phyloP scores from a whole-genome alignment of 2,888 invertebrate genomes.

The Drosophila histrio region DNA sequence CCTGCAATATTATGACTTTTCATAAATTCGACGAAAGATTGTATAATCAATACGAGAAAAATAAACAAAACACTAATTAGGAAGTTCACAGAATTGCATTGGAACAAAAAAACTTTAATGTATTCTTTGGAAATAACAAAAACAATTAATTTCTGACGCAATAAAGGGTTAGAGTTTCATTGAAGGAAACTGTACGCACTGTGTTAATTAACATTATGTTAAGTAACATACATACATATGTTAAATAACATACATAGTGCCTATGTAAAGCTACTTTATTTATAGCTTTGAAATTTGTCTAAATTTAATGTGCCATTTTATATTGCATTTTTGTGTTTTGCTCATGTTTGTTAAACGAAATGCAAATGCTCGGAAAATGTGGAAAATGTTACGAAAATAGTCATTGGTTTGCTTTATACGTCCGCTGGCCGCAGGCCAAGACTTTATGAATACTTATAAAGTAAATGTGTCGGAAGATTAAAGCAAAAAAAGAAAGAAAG shows the following conservation, averaged over 20 bases:
- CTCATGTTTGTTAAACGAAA: constrained; percentile 16
- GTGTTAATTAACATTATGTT: neutral
- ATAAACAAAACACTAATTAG: too few species aligned
- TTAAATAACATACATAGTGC: neutral
- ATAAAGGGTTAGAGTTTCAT: neutral
- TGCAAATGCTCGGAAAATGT: constrained; percentile 36
- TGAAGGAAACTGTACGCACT: neutral
- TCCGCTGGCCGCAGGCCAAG: constrained; percentile 41
- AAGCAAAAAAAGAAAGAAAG: neutral
- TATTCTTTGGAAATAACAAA: neutral
- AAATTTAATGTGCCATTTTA: constrained; percentile 37
- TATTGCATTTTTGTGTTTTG: constrained; percentile 11
- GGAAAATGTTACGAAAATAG: constrained; percentile 52
- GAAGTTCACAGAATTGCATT: neutral
- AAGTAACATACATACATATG: neutral
- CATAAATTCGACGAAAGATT: neutral
- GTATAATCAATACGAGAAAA: too few species aligned
- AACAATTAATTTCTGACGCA: neutral
- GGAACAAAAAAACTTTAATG: neutral
- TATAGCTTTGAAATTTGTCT: constrained; percentile 8
- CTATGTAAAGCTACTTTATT: neutral
- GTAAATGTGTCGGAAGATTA: constrained; percentile 27
- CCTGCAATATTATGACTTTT: too few species aligned
- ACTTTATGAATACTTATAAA: constrained; percentile 30
- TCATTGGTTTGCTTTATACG: neutral